Conservation (phyloP, 2,113 vertebrate species). For the Polypterus bichir region DNA sequence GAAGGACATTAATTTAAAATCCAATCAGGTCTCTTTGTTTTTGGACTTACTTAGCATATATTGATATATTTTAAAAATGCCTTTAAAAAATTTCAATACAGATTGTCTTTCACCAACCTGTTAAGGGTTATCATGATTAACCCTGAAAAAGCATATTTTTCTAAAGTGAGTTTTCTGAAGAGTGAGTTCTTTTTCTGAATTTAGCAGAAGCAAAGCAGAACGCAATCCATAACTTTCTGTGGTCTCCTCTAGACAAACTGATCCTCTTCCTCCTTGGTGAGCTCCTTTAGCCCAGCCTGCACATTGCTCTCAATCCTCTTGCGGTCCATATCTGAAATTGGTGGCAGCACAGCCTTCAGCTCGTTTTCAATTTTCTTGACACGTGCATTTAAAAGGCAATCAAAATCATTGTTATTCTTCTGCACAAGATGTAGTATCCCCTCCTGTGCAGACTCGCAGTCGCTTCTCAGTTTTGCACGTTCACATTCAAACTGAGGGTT, state of each 20-base stretch:
- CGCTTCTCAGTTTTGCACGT: not conserved
- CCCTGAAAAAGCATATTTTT: too few relatives aligned
- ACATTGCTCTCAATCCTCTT: slow-evolving; percentile 11
- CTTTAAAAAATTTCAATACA: too few relatives aligned
- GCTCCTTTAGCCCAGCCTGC: slow-evolving; percentile 4
- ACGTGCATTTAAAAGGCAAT: slow-evolving; percentile 16
- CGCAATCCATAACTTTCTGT: too few relatives aligned
- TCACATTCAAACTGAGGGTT: slow-evolving; percentile 10
- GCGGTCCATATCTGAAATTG: slow-evolving; percentile 15
- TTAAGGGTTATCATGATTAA: too few relatives aligned
- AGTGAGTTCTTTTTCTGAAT: too few relatives aligned
- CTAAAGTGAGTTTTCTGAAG: too few relatives aligned
- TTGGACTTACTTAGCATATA: too few relatives aligned
- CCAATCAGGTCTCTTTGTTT: too few relatives aligned
- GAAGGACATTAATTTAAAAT: too few relatives aligned
- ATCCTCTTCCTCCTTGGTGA: not conserved
- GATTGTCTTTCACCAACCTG: too few relatives aligned
- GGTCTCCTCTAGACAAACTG: not conserved
- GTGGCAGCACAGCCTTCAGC: slow-evolving; percentile 22
- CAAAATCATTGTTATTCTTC: slow-evolving; percentile 25
- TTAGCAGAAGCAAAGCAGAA: too few relatives aligned
- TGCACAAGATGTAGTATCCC: slow-evolving; percentile 14
- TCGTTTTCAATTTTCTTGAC: slow-evolving; percentile 21
- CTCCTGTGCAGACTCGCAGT: slow-evolving; percentile 15
- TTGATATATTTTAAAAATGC: too few relatives aligned